These are phyloP conservation scores for Crossaster papposus DNA, from an alignment of 53 echinoderm and acorn worm genomes.

Conservation along the genomic window DNA sequence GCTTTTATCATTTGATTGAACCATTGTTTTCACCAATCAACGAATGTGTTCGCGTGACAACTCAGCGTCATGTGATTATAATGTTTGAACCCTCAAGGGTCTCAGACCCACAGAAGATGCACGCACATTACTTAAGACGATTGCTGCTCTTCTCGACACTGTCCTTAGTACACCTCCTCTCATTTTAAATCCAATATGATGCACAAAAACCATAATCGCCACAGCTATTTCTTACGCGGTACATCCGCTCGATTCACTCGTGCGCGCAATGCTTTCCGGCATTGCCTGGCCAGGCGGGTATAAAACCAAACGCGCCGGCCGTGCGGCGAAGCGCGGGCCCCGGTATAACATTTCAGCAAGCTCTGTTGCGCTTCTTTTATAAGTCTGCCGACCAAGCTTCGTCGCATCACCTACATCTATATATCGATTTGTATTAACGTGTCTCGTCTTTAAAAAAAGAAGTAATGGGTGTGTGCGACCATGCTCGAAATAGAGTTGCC, in stretches of 20 bases:
- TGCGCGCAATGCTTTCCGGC: neutral
- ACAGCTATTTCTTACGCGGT: neutral
- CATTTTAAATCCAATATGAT: neutral
- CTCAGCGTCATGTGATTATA: no score
- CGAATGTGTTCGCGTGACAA: neutral
- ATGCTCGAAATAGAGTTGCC: neutral
- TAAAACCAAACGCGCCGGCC: neutral
- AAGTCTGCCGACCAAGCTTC: slow-evolving; percentile 8
- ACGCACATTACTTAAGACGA: neutral
- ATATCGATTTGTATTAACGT: neutral
- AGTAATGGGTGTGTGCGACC: neutral
- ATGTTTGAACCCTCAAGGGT: neutral
- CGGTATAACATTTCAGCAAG: neutral
- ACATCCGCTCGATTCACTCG: neutral
- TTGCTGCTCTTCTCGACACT: neutral
- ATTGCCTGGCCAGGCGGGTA: neutral
- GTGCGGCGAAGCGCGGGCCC: neutral
- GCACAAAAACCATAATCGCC: slow-evolving; percentile 21
- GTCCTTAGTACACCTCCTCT: neutral
- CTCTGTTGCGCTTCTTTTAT: neutral
- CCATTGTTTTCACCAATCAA: no score
- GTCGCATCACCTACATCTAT: slow-evolving; percentile 3
- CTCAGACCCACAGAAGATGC: neutral
- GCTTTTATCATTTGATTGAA: no score
- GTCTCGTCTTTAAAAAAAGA: neutral